phyloP scores from a whole-genome alignment of 2,797 vertebrate genomes.

The Coracias cyanogaster region DNA sequence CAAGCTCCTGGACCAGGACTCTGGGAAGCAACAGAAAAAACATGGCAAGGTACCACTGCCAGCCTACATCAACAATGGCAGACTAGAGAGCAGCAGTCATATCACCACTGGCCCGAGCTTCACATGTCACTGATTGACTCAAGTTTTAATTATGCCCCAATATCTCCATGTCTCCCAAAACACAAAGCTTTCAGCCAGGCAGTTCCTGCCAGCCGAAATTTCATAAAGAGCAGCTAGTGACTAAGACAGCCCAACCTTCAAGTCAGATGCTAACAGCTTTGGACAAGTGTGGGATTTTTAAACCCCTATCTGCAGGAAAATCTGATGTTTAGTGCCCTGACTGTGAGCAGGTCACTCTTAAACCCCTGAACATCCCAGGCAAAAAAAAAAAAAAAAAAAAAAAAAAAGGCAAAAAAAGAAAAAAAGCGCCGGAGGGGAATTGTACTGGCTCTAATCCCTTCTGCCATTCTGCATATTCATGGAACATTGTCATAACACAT shows the following conservation, averaged over 20 bases:
- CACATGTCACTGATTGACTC: conserved; percentile 65
- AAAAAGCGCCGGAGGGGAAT: conserved; percentile 87
- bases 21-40: background rate
- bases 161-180: conserved; percentile 51
- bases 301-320: conserved; percentile 88
- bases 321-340: conserved; percentile 90
- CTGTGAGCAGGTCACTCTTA: conserved; percentile 97
- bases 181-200: conserved; percentile 67
- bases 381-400: conserved; percentile 50
- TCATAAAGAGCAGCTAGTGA: conserved; percentile 80
- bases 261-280: conserved; percentile 93
- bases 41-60: background rate
- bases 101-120: conserved; percentile 17
- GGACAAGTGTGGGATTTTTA: conserved; percentile 97
- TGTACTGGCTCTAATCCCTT: conserved; percentile 94
- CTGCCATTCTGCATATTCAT: conserved; percentile 89
- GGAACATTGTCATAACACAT: conserved; percentile 85
- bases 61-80: background rate
- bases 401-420: conserved; percentile 64
- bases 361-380: conserved; percentile 93
- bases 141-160: conserved; percentile 52
- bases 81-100: background rate
- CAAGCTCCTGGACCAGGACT: background rate
- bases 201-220: conserved; percentile 71
- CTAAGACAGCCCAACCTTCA: conserved; percentile 87